Base-by-base conservation (phyloP, 2,113 vertebrate genomes). In the Petromus typicus region DNA sequence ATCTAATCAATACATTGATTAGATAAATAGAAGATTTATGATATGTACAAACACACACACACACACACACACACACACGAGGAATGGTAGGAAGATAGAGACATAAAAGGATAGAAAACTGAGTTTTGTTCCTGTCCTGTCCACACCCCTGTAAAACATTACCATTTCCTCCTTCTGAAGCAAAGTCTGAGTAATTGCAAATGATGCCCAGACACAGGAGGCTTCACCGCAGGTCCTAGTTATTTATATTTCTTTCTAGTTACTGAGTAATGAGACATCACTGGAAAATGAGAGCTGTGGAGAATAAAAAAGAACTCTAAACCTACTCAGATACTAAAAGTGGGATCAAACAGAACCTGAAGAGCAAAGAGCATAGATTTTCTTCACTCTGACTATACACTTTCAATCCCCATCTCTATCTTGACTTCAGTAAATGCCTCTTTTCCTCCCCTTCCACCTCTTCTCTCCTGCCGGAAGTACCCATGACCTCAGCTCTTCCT, bases 181-280 rank as follows among this genome's bases (percentile, higher is more conserved):
- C 54, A 84, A 94, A 89, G 32, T 2, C 54, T 25, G 91, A 71
- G 79, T 76, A 94, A 95, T 67, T 67, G 7, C 69, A 89, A 94
- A 83, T 89, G 59, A 89, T 20, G 11, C 43, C 81, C 78, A 43
- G 45, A 91, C 4, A 56, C 75, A 17, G 32, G 57, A 78, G 59
- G 18, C 56, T 89, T 91, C 45, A 61, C 79, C 73, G 64, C 59
- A 82, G 32, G 37, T 48, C 69, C 25, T 84, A 43, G 43, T 81
- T 91, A 95, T 93, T 93, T 97, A n/a, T 93, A 73, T 91, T 86
- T 95, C 69, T 87, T 90, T 93, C 51, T 91, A 91, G 57, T 91
- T 82, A 75, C 79, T 71, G 79, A 94, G 67, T 93, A 89, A 96
- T 95, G 67, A 97, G 45, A 43, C 37, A 82, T 79, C 71, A 34